Evolutionary conservation across 2,888 invertebrate species (phyloP), one percentile per base, ranked within the genome.

Genomic region (Criorhina ranunculi): DNA sequence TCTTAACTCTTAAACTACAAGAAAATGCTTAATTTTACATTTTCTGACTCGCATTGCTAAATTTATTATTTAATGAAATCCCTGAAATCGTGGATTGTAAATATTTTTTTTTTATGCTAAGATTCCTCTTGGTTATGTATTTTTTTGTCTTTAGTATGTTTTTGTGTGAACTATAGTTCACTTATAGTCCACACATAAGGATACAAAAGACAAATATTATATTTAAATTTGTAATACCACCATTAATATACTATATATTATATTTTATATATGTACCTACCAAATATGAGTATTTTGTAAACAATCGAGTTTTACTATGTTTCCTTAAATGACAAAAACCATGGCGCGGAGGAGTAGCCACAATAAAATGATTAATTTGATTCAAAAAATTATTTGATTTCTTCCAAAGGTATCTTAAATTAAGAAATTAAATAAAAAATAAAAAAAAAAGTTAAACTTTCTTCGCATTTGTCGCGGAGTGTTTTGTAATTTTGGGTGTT

Each of bases 381-480:
- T 31, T 55, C 15, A n/a, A 9, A 59, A 29, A 24, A 42, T 5
- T 53, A 66, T 70, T 78, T 69, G 15, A n/a, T 70, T 70, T 70
- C 77, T 78, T 78, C 70, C 77, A 78, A 62, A 78, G 37, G 24
- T 60, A 60, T 77, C 40, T 59, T 69, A 70, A 70, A 62, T 55
- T 62, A 78, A 77, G 67, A 57, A 67, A 57, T 49, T 44, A 59
- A 19, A 62, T 42, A 31, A 46, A 33, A 44, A 49, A 70, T 42
- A 29, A 51, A 57, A 42, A 24, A 12, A 60, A n/a, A 46, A 9
- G 35, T 33, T 31, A 19, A 67, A 31, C 8, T 31, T 17, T 31
- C n/a, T n/a, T n/a, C n/a, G 44, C 53, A n/a, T 33, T 19, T 0
- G 19, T 3, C n/a, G 53, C 17, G 5, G 29, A 24, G 33, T 51